Evolutionary conservation across 2,113 vertebrate species (phyloP), one percentile per base, ranked within the genome.

Genomic region (Aegotheles bennettii): DNA sequence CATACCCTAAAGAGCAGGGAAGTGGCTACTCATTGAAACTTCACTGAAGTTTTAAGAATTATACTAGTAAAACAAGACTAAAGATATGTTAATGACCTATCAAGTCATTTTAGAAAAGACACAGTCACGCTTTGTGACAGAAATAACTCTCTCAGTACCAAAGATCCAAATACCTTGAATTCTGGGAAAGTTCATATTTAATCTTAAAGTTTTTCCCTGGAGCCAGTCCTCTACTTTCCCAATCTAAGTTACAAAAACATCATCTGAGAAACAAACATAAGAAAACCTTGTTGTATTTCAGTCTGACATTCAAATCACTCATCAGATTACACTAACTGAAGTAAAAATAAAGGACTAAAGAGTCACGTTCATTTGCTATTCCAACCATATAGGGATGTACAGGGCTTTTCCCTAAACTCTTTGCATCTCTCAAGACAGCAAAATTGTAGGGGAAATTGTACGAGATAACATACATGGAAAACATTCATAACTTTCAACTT

Each of bases 41-140:
- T 53, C 31, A 38, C 20, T 67, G 42, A 83, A 87, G 33, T 65
- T 91, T 79, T 33, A 61, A 47, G 26, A 75, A 51, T 29, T 57
- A 14, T 61, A 45, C 36, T 25, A 45, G 24, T 38, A 79, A 93
- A 64, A 29, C 20, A 91, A 82, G 13, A 78, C 25, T 85, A 56
- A 79, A 85, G 40, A 91, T 64, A 65, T 70, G 61, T 47, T 93
- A 96, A 96, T 68, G 47, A 86, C 47, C 81, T 68, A 93, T 71
- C 67, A 91, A 80, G 67, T 86, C 51, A 53, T 56, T 86, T 91
- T 23, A 48, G 80, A 83, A 75, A 60, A 88, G 80, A 63, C 16
- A 85, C 18, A 75, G 80, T 93, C 84, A 86, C 56, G 28, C 71
- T 86, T 83, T 91, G 42, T 6, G 7, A 89, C 76, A 79, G 90